Evolutionary conservation across 2,888 invertebrate genomes (phyloP).

Genomic region (Drosophila putrida): DNA sequence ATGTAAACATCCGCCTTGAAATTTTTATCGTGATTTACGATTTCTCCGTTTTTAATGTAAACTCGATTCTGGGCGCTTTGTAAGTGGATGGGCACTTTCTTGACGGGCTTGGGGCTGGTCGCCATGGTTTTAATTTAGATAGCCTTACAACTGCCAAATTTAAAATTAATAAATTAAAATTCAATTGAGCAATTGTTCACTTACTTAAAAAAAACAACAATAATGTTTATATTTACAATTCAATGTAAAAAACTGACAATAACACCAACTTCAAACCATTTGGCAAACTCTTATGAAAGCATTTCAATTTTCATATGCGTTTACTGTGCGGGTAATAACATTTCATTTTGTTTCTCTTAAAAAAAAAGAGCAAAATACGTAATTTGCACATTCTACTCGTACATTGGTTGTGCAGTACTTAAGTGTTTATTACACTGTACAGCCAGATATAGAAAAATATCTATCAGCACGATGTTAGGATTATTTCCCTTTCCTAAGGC

Average conservation of each 20-base stretch:
- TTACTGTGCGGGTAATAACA: not conserved
- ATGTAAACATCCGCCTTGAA: conserved; percentile 97
- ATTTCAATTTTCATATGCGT: conserved; percentile 6
- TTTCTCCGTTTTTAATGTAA: conserved; percentile 97
- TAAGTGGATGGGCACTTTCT: conserved; percentile 97
- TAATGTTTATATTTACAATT: not conserved
- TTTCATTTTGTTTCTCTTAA: conserved; percentile 1
- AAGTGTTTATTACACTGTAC: conserved; percentile 19
- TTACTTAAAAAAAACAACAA: not conserved
- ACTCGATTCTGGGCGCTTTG: conserved; percentile 97
- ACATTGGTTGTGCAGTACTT: no score
- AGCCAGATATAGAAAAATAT: conserved; percentile 4
- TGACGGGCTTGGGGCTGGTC: conserved; percentile 91
- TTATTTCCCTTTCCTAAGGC: not conserved
- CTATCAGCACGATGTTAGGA: not conserved
- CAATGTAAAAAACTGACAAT: not conserved
- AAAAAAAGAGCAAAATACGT: no score
- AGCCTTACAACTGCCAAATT: not conserved
- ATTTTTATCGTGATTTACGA: conserved; percentile 97
- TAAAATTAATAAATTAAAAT: not conserved
- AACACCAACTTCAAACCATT: conserved; percentile 7
- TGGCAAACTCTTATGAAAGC: conserved; percentile 3
- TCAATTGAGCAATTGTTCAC: not conserved
- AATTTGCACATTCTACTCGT: no score
- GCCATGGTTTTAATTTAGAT: conserved; percentile 72